Evolutionary conservation across 2,888 invertebrate species (phyloP).

Genomic region (Copidosoma aretas): DNA sequence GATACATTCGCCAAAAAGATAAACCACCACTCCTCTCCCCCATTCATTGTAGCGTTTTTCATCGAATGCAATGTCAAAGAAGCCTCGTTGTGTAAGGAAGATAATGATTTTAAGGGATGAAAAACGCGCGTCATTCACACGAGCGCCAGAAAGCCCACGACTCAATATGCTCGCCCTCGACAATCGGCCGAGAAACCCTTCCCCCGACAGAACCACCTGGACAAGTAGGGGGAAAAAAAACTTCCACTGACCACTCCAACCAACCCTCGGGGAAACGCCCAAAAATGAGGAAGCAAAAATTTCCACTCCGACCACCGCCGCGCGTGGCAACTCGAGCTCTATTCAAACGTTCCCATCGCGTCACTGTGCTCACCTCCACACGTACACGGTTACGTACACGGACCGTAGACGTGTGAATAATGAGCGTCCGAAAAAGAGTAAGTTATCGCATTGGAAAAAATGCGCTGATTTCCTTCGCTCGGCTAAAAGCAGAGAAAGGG

Average conservation of each 20-base stretch:
- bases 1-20: too few species aligned
- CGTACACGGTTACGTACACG: background rate
- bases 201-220: too few species aligned
- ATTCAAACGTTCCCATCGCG: constrained; percentile 12
- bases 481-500: constrained; percentile 19
- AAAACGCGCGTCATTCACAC: too few species aligned
- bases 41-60: too few species aligned
- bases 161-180: too few species aligned
- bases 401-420: constrained; percentile 23
- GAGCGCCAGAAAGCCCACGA: too few species aligned
- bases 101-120: background rate
- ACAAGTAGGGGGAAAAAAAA: background rate
- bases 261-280: background rate
- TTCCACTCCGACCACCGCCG: background rate
- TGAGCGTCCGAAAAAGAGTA: constrained; percentile 43
- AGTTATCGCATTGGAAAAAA: constrained; percentile 46
- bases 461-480: constrained; percentile 17
- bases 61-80: too few species aligned
- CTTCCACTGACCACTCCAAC: background rate
- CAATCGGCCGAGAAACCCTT: too few species aligned
- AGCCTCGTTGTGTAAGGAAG: background rate
- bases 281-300: constrained; percentile 30
- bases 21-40: too few species aligned
- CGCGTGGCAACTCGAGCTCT: constrained; percentile 12
- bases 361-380: constrained; percentile 4